Evolutionary conservation across 64 coral and sea anemone genomes (phyloP), one percentile per base, ranked within the genome.

Genomic region (Cladopsammia gracilis): DNA sequence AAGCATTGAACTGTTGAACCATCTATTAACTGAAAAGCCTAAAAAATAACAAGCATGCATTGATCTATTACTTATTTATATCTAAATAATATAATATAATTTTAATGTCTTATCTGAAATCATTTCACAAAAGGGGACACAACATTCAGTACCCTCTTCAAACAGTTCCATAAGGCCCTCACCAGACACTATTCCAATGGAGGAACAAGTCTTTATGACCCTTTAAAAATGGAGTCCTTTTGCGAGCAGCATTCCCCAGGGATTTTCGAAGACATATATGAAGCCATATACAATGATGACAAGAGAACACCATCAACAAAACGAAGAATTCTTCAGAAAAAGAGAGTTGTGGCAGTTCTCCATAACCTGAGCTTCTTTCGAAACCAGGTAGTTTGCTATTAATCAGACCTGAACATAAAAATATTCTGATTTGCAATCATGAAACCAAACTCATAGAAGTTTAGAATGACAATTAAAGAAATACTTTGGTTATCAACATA

Each of bases 321-420:
- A 67, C 20, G 68, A 48, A 72, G 25, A 73, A 54, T 25, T 2
- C 85, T 87, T 25, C 85, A 87, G 23, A 87, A 54, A 58, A 13
- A 45, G 18, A 54, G 68, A 73, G 85, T 73, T 73, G 85, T 87
- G 53, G 34, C 66, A n/a, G 43, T 73, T 56, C 51, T 87, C 9
- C 85, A 87, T 43, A 72, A 68, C 43, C 15, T 86, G 59, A 86
- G 82, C 48, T 86, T 86, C 82, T 86, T 86, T 86, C 45, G 62
- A 15, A 86, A 86, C 20, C 85, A 87, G 68, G 68, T 34, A 70
- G 67, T 70, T 70, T 70, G 8, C 8, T 25, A 34, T 10, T 6
- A 23, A 34, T 24, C 7, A 2, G 9, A 70, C 4, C 22, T 23
- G 34, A 70, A 70, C 12, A 66, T 1, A 13, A 19, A 64, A 64